These are phyloP conservation scores for Dendrolimus pini DNA, from an alignment of 2,888 invertebrate species.

Conservation along the genomic window DNA sequence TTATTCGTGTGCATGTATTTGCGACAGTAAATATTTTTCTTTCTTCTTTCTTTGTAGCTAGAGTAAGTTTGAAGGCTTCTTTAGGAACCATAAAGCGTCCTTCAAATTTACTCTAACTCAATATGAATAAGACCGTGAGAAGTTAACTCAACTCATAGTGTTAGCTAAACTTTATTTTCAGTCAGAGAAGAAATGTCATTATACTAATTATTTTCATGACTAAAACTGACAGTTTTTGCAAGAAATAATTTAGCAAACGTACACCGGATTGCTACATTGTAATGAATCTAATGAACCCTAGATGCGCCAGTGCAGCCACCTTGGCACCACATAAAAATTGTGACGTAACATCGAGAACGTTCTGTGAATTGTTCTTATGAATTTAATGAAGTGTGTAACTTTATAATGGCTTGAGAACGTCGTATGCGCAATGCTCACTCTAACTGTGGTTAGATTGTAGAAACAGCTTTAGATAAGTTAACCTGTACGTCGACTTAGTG, in stretches of 20 bases:
- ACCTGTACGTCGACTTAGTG: background rate
- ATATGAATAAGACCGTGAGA: background rate
- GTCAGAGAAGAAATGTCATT: background rate
- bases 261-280: constrained; percentile 38
- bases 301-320: background rate
- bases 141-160: background rate
- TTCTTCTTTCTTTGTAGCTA: too few relatives aligned
- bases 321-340: constrained; percentile 39
- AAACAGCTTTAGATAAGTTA: background rate
- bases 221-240: background rate
- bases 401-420: background rate
- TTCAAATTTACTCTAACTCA: too few relatives aligned
- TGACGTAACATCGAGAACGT: constrained; percentile 31
- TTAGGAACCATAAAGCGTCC: too few relatives aligned
- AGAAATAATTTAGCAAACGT: background rate
- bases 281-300: constrained; percentile 52
- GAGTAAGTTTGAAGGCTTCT: too few relatives aligned
- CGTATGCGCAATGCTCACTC: background rate
- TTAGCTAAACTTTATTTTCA: background rate
- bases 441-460: background rate
- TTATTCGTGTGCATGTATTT: too few relatives aligned
- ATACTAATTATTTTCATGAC: background rate
- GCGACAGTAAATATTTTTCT: too few relatives aligned
- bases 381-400: background rate
- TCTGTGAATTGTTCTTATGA: constrained; percentile 14